phyloP scores from a whole-genome alignment of 2,797 vertebrate genomes.

The Sebastes vulpes region DNA sequence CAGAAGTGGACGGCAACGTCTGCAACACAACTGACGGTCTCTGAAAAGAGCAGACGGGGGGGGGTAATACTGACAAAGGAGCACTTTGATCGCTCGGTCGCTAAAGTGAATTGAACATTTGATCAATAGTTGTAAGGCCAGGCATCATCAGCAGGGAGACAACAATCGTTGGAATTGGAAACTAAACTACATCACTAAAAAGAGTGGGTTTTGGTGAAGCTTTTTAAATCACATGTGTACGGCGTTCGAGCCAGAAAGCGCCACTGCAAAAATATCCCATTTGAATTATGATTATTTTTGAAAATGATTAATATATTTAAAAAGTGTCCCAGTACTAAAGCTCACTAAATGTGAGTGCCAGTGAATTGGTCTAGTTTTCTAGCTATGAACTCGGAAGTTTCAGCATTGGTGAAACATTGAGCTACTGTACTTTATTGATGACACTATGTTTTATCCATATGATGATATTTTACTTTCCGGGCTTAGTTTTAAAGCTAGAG shows the following conservation, averaged over 20 bases:
- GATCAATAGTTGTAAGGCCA: slow-evolving; percentile 57
- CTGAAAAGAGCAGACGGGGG: slow-evolving; percentile 18
- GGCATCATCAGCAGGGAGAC: slow-evolving; percentile 17
- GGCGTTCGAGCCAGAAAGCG: neutral
- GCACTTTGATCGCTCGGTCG: slow-evolving; percentile 43
- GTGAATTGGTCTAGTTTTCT: neutral
- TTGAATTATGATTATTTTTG: too few species aligned
- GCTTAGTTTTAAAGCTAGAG: too few species aligned
- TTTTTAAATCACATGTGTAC: neutral
- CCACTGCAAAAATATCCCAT: neutral
- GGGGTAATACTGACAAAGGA: slow-evolving; percentile 32
- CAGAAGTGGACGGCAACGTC: slow-evolving; percentile 31
- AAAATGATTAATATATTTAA: too few species aligned
- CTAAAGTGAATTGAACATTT: slow-evolving; percentile 47
- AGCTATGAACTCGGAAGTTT: too few species aligned
- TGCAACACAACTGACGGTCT: slow-evolving; percentile 32
- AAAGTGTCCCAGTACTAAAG: too few species aligned
- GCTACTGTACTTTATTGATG: neutral
- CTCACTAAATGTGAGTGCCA: too few species aligned
- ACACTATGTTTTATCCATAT: neutral
- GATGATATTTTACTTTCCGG: neutral
- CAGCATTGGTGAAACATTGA: neutral
- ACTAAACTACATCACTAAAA: neutral
- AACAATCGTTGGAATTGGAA: neutral
- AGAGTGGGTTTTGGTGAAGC: neutral